Evolutionary conservation across 2,113 vertebrate genomes (phyloP).

Genomic region (Mastomys natalensis): DNA sequence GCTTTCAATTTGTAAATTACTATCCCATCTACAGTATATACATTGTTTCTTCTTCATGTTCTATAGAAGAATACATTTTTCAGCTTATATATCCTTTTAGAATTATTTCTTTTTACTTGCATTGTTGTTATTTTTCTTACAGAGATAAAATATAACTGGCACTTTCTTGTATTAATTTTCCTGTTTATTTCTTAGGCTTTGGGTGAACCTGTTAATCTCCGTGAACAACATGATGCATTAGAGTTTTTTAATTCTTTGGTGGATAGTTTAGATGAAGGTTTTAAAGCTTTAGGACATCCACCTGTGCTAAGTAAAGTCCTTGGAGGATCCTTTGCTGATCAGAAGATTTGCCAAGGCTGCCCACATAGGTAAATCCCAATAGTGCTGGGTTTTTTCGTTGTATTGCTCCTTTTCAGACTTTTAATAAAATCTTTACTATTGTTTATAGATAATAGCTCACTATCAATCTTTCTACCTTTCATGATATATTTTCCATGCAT

Average conservation of each 20-base stretch:
- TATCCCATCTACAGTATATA: background rate
- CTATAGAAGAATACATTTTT: background rate
- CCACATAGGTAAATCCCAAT: constrained; percentile 93
- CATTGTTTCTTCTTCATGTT: background rate
- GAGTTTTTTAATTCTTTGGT: constrained; percentile 99
- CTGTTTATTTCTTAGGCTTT: constrained; percentile 91
- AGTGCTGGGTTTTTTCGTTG: background rate
- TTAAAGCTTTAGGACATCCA: constrained; percentile 98
- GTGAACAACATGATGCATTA: constrained; percentile 98
- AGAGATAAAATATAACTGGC: background rate
- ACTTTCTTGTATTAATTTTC: background rate
- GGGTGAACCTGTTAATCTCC: constrained; percentile 98
- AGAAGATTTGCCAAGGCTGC: constrained; percentile 99
- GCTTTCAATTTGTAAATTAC: background rate
- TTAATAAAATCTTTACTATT: background rate
- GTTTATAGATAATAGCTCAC: background rate
- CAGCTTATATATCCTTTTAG: background rate
- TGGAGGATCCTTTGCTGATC: constrained; percentile 98
- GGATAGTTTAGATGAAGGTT: constrained; percentile 99
- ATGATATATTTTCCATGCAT: background rate
- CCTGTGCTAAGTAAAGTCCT: constrained; percentile 99
- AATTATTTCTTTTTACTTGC: background rate
- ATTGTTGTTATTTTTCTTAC: background rate
- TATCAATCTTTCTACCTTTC: background rate
- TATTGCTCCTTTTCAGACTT: background rate